Evolutionary conservation across 2,888 invertebrate genomes (phyloP).

Genomic region (Masnerella sp.): DNA sequence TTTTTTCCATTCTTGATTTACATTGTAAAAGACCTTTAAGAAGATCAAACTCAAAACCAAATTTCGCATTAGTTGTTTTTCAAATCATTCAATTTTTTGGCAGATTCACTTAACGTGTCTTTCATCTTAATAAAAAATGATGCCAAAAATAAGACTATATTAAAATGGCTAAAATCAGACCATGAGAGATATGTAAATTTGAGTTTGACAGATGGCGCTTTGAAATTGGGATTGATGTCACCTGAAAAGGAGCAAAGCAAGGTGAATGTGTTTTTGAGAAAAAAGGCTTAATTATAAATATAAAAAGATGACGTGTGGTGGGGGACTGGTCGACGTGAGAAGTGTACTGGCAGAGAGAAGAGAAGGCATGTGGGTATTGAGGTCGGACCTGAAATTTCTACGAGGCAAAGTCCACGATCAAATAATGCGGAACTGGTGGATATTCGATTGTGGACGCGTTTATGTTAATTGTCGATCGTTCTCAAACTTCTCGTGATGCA

Average conservation of each 20-base stretch:
- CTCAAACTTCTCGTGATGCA: conserved; percentile 18
- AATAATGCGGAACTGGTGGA: conserved; percentile 46
- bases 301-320: conserved; percentile 7
- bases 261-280: not conserved
- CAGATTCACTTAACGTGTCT: too few species aligned
- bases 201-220: too few species aligned
- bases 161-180: too few species aligned
- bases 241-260: not conserved
- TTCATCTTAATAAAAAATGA: too few species aligned
- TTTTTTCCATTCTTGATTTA: too few species aligned
- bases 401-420: conserved; percentile 41
- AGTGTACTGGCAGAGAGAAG: conserved; percentile 8
- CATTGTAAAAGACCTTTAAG: too few species aligned
- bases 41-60: too few species aligned
- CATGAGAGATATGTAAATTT: too few species aligned
- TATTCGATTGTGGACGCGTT: conserved; percentile 31
- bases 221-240: too few species aligned
- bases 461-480: conserved; percentile 30
- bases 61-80: too few species aligned
- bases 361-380: conserved; percentile 50
- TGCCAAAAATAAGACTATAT: too few species aligned
- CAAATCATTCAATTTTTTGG: too few species aligned
- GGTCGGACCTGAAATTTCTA: conserved; percentile 52
- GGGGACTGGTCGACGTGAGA: conserved; percentile 21
- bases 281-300: conserved; percentile 6